These are phyloP conservation scores for Saimiri boliviensis DNA, from an alignment of 2,113 vertebrate species.

Conservation along the genomic window DNA sequence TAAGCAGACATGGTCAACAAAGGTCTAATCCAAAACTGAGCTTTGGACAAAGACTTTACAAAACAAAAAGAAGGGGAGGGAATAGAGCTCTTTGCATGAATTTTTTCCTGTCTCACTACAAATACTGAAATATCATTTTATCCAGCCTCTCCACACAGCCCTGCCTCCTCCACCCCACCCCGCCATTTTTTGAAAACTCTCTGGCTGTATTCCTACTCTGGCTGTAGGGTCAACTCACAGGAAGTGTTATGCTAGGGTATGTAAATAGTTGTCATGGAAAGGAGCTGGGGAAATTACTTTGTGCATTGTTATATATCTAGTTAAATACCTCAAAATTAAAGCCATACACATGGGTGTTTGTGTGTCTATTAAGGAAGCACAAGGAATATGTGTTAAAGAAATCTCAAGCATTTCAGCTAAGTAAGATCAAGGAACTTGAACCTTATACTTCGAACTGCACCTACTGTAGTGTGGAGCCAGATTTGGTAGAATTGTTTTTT, in stretches of 20 bases:
- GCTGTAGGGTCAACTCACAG: background rate
- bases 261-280: slow-evolving; percentile 6
- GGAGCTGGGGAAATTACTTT: background rate
- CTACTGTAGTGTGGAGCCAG: background rate
- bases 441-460: background rate
- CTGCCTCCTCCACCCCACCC: background rate
- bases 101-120: slow-evolving; percentile 41
- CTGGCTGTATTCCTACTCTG: background rate
- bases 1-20: slow-evolving; percentile 56
- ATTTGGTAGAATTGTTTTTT: background rate
- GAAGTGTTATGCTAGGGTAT: background rate
- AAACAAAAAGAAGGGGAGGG: background rate
- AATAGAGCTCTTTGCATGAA: background rate
- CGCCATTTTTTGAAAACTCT: background rate
- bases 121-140: slow-evolving; percentile 44
- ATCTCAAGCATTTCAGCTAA: background rate
- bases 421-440: background rate
- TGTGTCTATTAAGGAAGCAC: background rate
- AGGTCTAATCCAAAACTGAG: slow-evolving; percentile 49
- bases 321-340: slow-evolving; percentile 43
- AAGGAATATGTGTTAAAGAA: background rate
- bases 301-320: background rate
- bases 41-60: slow-evolving; percentile 23
- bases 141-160: background rate
- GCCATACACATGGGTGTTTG: background rate